Base-by-base conservation (phyloP, 2,113 vertebrate genomes). In the Lepidothrix coronata region DNA sequence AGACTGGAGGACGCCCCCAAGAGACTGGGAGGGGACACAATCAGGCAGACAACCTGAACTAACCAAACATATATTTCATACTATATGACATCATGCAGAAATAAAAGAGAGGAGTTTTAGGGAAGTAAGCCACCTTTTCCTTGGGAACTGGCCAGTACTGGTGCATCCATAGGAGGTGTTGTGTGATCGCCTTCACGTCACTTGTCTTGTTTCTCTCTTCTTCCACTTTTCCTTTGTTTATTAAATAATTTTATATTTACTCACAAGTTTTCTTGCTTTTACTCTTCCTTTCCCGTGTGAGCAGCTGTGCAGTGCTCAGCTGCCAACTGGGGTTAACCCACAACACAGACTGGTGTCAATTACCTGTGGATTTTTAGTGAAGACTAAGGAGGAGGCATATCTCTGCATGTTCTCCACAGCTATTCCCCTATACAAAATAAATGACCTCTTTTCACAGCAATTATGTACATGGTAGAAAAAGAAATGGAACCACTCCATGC, bases 1-100 rank as follows among this genome's bases (percentile, higher is more conserved):
- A 85, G 15, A 67, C 0, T 23, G 3, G 1, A 24, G 22, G 24
- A 6, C n/a, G 31, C 19, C 84, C 19, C 73, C 0, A 0, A 57
- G 33, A 70, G 9, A 25, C 0, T 66, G 27, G 5, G 14, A 80
- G 33, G 4, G 14, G 22, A 57, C 49, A 43, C 4, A 73, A 70
- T 9, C 11, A 70, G 18, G 24, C 24, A 88, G 55, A 54, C 14
- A 7, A 84, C n/a, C 14, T 1, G 0, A 84, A 76, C 8, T 46
- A 92, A 75, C 2, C 1, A 31, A 89, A 76, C 4, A 62, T 1
- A 44, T n/a, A 89, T 28, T 43, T 44, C 52, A 43, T 12, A 67
- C 2, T 9, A 21, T 4, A 28, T 8, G 17, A 85, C 2, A 2
- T 20, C 10, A 12, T 4, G 43, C 6, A 20, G 24, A 31, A 88